Evolutionary conservation across 2,113 vertebrate species (phyloP).

Genomic region (Etheostoma cragini): DNA sequence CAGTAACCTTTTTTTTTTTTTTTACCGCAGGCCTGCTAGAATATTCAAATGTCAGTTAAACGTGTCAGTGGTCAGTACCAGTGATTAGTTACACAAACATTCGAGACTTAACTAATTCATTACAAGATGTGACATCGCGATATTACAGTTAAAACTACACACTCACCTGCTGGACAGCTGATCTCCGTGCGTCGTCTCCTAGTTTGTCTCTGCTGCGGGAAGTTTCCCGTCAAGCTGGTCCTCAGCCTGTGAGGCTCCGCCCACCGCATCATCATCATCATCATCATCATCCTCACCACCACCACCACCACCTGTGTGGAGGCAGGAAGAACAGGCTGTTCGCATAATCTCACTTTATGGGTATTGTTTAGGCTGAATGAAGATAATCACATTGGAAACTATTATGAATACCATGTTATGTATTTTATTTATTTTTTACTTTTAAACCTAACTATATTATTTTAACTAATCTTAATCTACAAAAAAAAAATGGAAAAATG

Average conservation of each 20-base stretch:
- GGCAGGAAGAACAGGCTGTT: not conserved
- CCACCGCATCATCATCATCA: slow-evolving; percentile 14
- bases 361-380: no score
- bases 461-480: not conserved
- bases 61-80: not conserved
- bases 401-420: no score
- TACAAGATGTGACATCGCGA: not conserved
- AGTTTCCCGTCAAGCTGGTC: not conserved
- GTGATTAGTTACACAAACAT: not conserved
- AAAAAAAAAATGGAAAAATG: no score
- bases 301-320: not conserved
- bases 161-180: not conserved
- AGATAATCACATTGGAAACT: no score
- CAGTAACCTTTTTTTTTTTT: not conserved
- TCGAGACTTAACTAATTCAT: not conserved
- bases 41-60: not conserved
- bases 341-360: no score
- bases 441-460: no score
- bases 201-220: not conserved
- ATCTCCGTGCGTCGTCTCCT: not conserved
- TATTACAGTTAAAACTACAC: not conserved
- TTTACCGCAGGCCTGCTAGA: not conserved
- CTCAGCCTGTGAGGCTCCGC: slow-evolving; percentile 7
- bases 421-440: no score
- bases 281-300: not conserved